A percentile compares a stretch with the other conserved stretches of the same genome.
These are phyloP conservation scores for Noctua janthina DNA, from an alignment of 2,888 invertebrate genomes.

Conservation along the genomic window DNA sequence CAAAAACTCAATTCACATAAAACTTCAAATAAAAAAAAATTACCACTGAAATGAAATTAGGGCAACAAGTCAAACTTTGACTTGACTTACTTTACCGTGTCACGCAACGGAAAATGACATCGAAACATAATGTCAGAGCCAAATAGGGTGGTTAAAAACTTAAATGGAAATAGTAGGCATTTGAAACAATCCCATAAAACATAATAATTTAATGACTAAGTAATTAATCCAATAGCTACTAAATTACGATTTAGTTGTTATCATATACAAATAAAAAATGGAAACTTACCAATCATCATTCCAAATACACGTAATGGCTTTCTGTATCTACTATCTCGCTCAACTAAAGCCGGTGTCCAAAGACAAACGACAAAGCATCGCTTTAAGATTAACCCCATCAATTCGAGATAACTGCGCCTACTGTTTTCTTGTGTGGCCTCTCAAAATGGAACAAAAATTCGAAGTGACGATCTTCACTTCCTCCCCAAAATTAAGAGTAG, in stretches of 20 bases:
- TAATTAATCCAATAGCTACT: conserved; percentile 14
- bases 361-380: conserved; percentile 83
- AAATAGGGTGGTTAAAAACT: conserved; percentile 74
- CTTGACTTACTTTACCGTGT: conserved; percentile 84
- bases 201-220: conserved; percentile 42
- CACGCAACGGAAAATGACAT: conserved; percentile 85
- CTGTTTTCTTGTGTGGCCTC: conserved; percentile 83
- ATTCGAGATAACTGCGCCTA: conserved; percentile 84
- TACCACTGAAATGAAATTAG: conserved; percentile 85
- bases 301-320: conserved; percentile 72
- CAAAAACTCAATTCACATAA: conserved; percentile 81
- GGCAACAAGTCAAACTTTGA: conserved; percentile 85
- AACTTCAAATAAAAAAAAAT: conserved; percentile 80
- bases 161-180: conserved; percentile 68
- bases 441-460: conserved; percentile 70
- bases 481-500: conserved; percentile 47
- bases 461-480: conserved; percentile 49
- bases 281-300: conserved; percentile 60
- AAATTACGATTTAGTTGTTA: neutral
- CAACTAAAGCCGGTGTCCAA: conserved; percentile 77
- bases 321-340: conserved; percentile 75
- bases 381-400: conserved; percentile 86
- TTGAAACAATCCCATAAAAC: conserved; percentile 32
- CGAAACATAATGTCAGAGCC: conserved; percentile 79
- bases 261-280: conserved; percentile 47